phyloP scores from a whole-genome alignment of 2,797 vertebrate genomes.

The Masticophis lateralis region DNA sequence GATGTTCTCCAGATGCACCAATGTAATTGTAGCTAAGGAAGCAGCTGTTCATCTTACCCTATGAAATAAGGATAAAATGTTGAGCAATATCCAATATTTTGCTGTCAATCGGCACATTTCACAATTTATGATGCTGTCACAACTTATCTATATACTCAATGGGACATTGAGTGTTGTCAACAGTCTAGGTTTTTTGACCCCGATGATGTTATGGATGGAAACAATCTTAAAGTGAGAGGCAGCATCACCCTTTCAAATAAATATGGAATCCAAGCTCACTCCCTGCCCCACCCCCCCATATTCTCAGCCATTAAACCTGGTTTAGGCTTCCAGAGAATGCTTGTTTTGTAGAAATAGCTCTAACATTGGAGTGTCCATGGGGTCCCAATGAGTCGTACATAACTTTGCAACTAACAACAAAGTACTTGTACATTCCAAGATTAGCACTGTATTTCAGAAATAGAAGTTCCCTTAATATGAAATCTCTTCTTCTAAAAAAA shows the following conservation, averaged over 20 bases:
- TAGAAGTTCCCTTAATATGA: not conserved
- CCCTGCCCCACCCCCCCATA: too few species aligned
- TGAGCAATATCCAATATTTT: not conserved
- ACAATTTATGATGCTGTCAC: not conserved
- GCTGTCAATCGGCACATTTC: not conserved
- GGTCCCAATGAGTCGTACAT: too few species aligned
- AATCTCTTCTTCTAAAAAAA: slow-evolving; percentile 1
- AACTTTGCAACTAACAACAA: too few species aligned
- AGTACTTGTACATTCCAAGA: not conserved
- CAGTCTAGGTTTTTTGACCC: not conserved
- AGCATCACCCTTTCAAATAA: not conserved
- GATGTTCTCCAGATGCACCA: not conserved
- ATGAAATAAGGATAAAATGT: not conserved
- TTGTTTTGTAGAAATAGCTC: not conserved
- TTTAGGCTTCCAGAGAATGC: not conserved
- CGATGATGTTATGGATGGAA: not conserved
- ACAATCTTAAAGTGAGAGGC: not conserved
- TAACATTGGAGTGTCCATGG: too few species aligned
- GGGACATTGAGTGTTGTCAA: not conserved
- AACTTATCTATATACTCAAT: not conserved
- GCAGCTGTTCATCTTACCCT: not conserved
- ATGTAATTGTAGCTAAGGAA: not conserved
- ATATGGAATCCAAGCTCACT: not conserved
- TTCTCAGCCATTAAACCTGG: not conserved
- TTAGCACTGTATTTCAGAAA: not conserved